Evolutionary conservation across 2,797 vertebrate genomes (phyloP).

Genomic region (Aselliscus stoliczkanus): DNA sequence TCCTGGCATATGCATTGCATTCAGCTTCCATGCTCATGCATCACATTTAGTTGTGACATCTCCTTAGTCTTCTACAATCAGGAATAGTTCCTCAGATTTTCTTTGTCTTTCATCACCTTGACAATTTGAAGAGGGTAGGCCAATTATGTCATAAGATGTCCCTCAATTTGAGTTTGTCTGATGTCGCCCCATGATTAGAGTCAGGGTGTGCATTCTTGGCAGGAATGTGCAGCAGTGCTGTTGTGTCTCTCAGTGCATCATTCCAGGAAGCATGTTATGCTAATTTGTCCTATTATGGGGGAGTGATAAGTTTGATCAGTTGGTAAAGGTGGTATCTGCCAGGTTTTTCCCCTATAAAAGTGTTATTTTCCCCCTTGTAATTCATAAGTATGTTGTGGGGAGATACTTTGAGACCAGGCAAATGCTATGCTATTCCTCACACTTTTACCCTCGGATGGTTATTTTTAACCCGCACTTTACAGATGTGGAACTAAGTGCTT

Average conservation of each 20-base stretch:
- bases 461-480: background rate
- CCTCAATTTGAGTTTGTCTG: background rate
- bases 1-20: background rate
- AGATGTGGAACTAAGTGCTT: background rate
- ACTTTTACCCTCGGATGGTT: background rate
- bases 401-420: background rate
- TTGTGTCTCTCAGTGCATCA: background rate
- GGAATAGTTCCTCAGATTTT: background rate
- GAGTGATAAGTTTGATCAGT: background rate
- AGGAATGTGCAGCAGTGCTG: background rate
- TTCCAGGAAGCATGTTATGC: background rate
- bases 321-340: background rate
- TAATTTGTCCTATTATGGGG: background rate
- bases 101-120: conserved; percentile 28
- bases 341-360: background rate
- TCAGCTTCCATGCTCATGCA: background rate
- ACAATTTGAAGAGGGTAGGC: background rate
- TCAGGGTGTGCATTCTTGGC: background rate
- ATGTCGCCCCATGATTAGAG: background rate
- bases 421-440: background rate
- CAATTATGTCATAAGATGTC: background rate
- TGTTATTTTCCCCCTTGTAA: background rate
- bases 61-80: background rate
- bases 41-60: background rate
- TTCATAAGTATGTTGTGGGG: background rate